Base-by-base conservation (phyloP, 2,888 invertebrate genomes). In the Campoletis raptor region DNA sequence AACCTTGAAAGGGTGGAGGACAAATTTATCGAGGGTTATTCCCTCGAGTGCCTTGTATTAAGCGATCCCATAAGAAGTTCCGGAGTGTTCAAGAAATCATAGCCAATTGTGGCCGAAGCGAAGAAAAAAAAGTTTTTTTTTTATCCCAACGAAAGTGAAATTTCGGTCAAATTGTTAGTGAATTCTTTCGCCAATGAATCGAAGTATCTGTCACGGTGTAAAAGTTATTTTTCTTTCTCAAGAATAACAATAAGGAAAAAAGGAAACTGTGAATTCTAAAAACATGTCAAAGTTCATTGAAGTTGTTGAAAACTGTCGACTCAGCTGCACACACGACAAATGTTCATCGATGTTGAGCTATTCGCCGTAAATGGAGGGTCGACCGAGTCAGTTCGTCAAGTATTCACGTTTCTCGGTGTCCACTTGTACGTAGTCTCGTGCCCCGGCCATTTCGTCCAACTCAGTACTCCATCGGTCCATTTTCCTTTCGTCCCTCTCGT, bases 51-150 rank as follows among this genome's bases (percentile, higher is more conserved):
- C 79, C 80, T 79, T 83, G 87, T 88, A 89, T 87, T 87, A 86
- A 86, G 84, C 74, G 79, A 87, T 88, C 76, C 81, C 81, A 81
- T 87, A 87, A 88, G 78, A 67, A 85, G 48, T 37, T 78, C 61
- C 72, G 52, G 76, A 37, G 64, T 78, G 61, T 36, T 76, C 21
- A 67, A 70, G 45, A 77, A 80, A 80, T 69, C 66, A 64, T 79
- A 74, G 36, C 52, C 12, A 42, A 54, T 12, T 45, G 66, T 15
- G 15, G 24, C 21, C 54, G 45, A 72, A 57, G 7, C 36, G n/a
- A n/a, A n/a, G n/a, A 54, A 57, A 64, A 64, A 15, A 18, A 67
- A n/a, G 40, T 36, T 52, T 40, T 5, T 40, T 40, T n/a, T 52
- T 15, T 10, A 24, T 7, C 15, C 10, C 1, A 76, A 30, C 12